Percentiles rank a stretch among this genome's conserved stretches.
phyloP scores from a whole-genome alignment of 1,140 invertebrate genomes.

The Andricus grossulariae region DNA sequence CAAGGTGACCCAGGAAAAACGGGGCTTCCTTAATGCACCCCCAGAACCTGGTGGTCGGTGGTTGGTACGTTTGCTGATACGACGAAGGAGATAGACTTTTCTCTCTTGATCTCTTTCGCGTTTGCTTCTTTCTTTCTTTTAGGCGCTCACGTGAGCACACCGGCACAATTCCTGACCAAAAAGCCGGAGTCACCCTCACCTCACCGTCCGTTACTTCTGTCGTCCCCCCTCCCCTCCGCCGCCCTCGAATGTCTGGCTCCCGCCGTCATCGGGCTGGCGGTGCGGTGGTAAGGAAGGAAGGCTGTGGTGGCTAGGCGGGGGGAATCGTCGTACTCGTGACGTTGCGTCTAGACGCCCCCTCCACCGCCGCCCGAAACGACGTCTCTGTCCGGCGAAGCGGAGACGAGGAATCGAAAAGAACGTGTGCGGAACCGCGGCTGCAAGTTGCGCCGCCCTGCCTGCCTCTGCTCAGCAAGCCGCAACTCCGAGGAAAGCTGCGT shows the following conservation, averaged over 20 bases:
- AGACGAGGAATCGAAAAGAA: constrained; percentile 40
- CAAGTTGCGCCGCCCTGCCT: background rate
- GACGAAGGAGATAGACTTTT: constrained; percentile 36
- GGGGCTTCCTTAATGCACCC: too few relatives aligned
- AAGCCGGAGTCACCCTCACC: constrained; percentile 69
- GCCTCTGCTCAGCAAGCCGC: background rate
- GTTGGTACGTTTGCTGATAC: background rate
- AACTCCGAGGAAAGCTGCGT: background rate
- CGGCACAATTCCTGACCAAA: constrained; percentile 72
- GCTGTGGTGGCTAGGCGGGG: constrained; percentile 54
- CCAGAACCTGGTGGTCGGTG: background rate
- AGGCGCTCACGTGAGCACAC: constrained; percentile 57
- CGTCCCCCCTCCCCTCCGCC: constrained; percentile 28
- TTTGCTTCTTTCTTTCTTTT: constrained; percentile 49
- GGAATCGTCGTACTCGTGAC: constrained; percentile 72
- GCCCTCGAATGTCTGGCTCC: constrained; percentile 65
- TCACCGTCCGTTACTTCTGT: background rate
- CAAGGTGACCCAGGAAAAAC: too few relatives aligned
- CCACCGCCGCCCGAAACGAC: constrained; percentile 69
- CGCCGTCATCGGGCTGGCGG: constrained; percentile 66
- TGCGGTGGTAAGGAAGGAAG: constrained; percentile 43
- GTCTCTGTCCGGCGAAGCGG: constrained; percentile 45
- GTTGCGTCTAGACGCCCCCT: constrained; percentile 76
- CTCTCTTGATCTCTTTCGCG: constrained; percentile 48
- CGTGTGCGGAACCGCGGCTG: background rate